Evolutionary conservation across 2,888 invertebrate species (phyloP).

Genomic region (Timandra comae): DNA sequence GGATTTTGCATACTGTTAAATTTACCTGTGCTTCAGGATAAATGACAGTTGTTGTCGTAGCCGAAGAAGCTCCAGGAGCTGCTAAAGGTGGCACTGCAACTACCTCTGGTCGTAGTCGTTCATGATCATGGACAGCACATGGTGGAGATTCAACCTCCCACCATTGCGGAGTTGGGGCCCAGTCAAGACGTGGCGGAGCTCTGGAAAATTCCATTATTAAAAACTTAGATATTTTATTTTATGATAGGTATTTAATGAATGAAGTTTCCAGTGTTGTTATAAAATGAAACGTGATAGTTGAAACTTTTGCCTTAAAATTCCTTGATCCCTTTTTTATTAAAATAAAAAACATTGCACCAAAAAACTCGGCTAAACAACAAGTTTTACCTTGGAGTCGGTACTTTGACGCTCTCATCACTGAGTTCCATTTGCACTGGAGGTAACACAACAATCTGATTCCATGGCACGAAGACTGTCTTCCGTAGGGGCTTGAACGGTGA

Average conservation of each 20-base stretch:
- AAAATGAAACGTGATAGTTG: no score
- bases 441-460: constrained; percentile 97
- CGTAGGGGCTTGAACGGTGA: constrained; percentile 94
- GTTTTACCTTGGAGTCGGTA: constrained; percentile 63
- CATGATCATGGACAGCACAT: constrained; percentile 92
- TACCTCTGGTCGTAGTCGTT: constrained; percentile 88
- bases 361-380: not conserved
- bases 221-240: no score
- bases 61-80: constrained; percentile 92
- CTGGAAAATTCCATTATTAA: constrained; percentile 27
- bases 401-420: constrained; percentile 81
- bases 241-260: no score
- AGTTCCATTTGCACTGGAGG: constrained; percentile 92
- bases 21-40: constrained; percentile 93
- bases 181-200: constrained; percentile 59
- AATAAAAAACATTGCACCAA: not conserved
- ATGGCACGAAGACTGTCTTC: constrained; percentile 94
- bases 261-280: no score
- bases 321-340: no score
- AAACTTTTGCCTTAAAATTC: no score
- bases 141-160: constrained; percentile 75
- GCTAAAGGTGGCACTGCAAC: constrained; percentile 94
- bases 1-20: no score
- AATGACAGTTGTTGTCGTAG: constrained; percentile 89
- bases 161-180: constrained; percentile 73